Evolutionary conservation across 2,888 invertebrate species (phyloP).

Genomic region (Drosophila meridiana): DNA sequence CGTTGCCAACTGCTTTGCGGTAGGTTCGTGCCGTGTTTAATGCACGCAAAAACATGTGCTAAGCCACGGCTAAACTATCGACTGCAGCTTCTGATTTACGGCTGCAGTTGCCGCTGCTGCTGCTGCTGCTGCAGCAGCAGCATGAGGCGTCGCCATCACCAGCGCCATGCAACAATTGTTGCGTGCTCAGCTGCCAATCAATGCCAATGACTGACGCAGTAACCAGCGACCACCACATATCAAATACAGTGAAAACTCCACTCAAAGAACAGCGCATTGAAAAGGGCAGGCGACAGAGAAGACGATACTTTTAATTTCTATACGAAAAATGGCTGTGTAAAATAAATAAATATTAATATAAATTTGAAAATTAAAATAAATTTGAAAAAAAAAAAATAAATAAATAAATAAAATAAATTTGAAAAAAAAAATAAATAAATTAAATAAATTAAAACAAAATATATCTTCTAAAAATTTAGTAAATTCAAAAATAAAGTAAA

Average conservation of each 20-base stretch:
- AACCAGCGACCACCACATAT: constrained; percentile 39
- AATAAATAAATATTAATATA: not conserved
- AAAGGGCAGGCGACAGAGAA: not conserved
- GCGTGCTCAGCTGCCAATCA: constrained; percentile 77
- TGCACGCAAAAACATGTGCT: constrained; percentile 49
- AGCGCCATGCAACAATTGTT: constrained; percentile 78
- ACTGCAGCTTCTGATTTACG: constrained; percentile 16
- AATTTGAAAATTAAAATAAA: too few relatives aligned
- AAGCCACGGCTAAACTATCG: constrained; percentile 37
- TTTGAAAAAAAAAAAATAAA: too few relatives aligned
- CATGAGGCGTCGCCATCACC: constrained; percentile 40
- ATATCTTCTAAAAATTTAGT: too few relatives aligned
- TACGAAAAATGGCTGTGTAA: not conserved
- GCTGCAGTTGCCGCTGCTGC: constrained; percentile 16
- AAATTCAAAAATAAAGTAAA: too few relatives aligned
- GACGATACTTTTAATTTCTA: not conserved
- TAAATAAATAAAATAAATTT: too few relatives aligned
- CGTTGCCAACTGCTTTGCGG: constrained; percentile 49
- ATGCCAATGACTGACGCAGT: constrained; percentile 70
- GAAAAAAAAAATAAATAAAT: too few relatives aligned
- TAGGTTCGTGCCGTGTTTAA: constrained; percentile 30
- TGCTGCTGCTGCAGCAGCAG: constrained; percentile 18
- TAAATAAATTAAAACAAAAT: too few relatives aligned
- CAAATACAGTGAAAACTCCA: constrained; percentile 5
- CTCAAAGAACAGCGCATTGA: not conserved